Conservation (phyloP, 2,888 invertebrate species). For the Papilio demoleus region DNA sequence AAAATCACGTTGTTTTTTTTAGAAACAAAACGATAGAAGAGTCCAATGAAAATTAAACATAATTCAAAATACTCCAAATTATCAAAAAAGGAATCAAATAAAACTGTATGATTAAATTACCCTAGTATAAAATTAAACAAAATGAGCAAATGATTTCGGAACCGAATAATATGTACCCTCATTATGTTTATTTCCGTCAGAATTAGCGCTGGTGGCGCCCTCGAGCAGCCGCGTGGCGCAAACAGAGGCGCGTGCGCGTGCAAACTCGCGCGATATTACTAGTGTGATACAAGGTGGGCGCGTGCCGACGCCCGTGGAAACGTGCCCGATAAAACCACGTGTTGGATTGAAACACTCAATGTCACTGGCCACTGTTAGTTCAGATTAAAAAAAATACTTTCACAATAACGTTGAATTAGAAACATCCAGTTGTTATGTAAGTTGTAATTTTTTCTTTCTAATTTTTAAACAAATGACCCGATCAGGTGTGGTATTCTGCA, state of each 20-base stretch:
- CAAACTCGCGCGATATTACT: conserved; percentile 68
- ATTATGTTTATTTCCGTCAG: conserved; percentile 52
- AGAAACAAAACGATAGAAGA: no score
- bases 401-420: background rate
- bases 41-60: no score
- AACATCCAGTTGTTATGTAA: background rate
- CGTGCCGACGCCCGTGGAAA: conserved; percentile 53
- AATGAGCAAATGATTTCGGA: conserved; percentile 66
- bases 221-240: conserved; percentile 56
- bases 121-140: conserved; percentile 46
- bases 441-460: no score
- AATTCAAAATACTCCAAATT: background rate
- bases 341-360: conserved; percentile 72
- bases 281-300: conserved; percentile 59
- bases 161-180: conserved; percentile 50
- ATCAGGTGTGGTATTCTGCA: no score
- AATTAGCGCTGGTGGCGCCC: conserved; percentile 62
- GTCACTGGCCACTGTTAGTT: conserved; percentile 56
- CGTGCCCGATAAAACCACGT: conserved; percentile 60
- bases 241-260: conserved; percentile 68
- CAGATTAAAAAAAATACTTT: conserved; percentile 11
- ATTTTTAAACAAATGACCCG: no score
- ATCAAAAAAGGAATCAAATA: no score
- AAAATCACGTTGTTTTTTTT: no score
- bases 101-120: no score